phyloP scores from a whole-genome alignment of 2,888 invertebrate species.

The Anthophora plumipes region DNA sequence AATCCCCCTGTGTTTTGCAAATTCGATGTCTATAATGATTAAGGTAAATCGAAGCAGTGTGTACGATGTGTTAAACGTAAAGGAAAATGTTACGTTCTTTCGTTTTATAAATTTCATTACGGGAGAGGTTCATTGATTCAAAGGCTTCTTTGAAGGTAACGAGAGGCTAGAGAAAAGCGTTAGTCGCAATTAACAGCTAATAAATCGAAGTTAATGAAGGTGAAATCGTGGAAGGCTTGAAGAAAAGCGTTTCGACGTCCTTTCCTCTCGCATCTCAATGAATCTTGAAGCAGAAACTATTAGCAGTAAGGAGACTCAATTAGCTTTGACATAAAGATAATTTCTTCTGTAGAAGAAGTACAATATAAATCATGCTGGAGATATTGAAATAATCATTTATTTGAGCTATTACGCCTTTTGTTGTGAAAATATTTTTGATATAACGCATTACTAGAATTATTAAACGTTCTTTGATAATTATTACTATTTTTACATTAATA shows the following conservation, averaged over 20 bases:
- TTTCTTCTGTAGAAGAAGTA: background rate
- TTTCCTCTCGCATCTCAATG: conserved; percentile 18
- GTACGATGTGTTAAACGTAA: background rate
- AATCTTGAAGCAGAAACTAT: conserved; percentile 6
- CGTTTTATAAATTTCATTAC: background rate
- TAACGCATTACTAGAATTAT: too few relatives aligned
- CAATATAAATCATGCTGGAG: background rate
- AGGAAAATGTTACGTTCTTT: background rate
- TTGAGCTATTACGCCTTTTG: background rate
- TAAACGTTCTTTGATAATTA: too few relatives aligned
- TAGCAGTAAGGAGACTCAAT: background rate
- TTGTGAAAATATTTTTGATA: background rate
- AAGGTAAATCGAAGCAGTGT: background rate
- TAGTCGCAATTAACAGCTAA: conserved; percentile 40
- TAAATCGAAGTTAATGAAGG: conserved; percentile 44
- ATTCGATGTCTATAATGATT: background rate
- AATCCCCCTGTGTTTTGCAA: background rate
- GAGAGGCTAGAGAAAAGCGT: background rate
- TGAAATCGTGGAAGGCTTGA: background rate
- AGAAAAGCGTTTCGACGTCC: conserved; percentile 1
- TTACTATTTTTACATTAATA: too few relatives aligned
- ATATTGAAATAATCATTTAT: background rate
- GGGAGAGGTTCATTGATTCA: background rate
- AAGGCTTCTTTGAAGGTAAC: conserved; percentile 15
- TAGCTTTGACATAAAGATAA: background rate